These are phyloP conservation scores for Zele albiditarsus DNA, from an alignment of 2,888 invertebrate species.

Conservation along the genomic window DNA sequence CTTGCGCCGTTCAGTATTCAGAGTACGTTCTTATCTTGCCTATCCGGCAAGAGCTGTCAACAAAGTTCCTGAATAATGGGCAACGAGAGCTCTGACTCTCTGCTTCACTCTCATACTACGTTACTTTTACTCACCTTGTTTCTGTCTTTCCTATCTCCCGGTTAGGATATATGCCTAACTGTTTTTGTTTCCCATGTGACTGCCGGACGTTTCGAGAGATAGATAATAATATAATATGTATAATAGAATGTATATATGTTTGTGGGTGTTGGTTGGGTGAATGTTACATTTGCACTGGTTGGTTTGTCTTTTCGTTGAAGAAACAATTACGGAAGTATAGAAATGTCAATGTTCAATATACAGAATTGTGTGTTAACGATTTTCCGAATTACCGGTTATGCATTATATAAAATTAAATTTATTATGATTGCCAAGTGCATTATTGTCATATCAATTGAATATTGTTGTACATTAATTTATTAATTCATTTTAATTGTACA, in stretches of 20 bases:
- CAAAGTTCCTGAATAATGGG: constrained; percentile 72
- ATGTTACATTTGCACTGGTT: neutral
- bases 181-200: constrained; percentile 65
- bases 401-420: constrained; percentile 28
- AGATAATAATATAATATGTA: constrained; percentile 63
- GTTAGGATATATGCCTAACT: constrained; percentile 70
- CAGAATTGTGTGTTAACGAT: neutral
- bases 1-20: constrained; percentile 68
- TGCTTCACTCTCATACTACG: constrained; percentile 21
- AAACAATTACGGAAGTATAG: neutral
- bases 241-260: neutral
- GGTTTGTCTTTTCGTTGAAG: neutral
- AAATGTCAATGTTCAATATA: neutral
- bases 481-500: neutral
- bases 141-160: constrained; percentile 60
- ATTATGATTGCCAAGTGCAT: neutral
- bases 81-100: constrained; percentile 42
- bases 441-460: neutral
- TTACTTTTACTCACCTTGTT: constrained; percentile 21
- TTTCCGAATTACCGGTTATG: constrained; percentile 38
- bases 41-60: constrained; percentile 72
- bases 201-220: constrained; percentile 67
- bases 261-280: neutral
- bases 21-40: constrained; percentile 71
- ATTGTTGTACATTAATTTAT: neutral